Evolutionary conservation across 2,888 invertebrate species (phyloP).

Genomic region (Choristoneura rosaceana): DNA sequence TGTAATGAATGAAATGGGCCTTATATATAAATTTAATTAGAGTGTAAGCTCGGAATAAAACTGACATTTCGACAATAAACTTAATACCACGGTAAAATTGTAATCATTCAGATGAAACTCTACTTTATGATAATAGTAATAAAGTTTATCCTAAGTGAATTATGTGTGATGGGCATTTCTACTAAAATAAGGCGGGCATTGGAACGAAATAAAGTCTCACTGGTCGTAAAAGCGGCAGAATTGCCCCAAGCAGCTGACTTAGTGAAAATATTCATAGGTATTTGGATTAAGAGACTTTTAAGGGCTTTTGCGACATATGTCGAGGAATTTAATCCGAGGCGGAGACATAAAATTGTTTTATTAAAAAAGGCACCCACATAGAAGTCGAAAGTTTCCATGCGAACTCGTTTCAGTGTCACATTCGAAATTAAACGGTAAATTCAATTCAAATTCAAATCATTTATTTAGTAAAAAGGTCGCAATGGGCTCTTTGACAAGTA

Average conservation of each 20-base stretch:
- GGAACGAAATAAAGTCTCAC: constrained; percentile 7
- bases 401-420: too few species aligned
- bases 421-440: too few species aligned
- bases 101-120: not conserved
- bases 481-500: too few species aligned
- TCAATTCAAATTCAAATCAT: too few species aligned
- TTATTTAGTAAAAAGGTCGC: too few species aligned
- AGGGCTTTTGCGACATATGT: not conserved
- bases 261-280: constrained; percentile 3
- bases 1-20: not conserved
- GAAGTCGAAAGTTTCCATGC: too few species aligned
- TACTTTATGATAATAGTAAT: not conserved
- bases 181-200: constrained; percentile 8
- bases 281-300: constrained; percentile 2
- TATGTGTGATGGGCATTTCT: not conserved
- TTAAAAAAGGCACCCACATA: not conserved
- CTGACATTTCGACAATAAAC: constrained; percentile 12
- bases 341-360: not conserved
- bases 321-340: not conserved
- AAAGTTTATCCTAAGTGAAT: not conserved
- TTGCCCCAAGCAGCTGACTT: not conserved
- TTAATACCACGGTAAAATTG: not conserved
- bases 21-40: not conserved
- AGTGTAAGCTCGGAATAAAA: constrained; percentile 4
- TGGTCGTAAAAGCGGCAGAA: not conserved